Conservation (phyloP, 2,888 invertebrate species). For the Sycophila texana region DNA sequence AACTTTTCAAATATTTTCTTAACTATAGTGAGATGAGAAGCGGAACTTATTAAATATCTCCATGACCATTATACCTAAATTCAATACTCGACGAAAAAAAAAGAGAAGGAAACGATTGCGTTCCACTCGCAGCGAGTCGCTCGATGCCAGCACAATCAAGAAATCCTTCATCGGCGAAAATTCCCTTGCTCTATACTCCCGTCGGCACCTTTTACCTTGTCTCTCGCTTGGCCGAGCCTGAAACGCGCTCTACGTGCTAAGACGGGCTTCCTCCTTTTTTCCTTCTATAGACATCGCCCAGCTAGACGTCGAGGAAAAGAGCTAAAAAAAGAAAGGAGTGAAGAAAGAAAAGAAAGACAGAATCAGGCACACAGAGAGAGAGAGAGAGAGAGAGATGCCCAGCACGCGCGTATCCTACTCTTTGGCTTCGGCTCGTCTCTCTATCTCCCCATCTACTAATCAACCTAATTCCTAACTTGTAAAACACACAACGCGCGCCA, state of each 20-base stretch:
- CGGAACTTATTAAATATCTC: no score
- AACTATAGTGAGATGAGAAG: no score
- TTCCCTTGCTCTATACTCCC: not conserved
- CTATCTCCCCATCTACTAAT: constrained; percentile 66
- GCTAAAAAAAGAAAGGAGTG: not conserved
- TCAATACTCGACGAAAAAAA: no score
- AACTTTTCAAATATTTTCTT: no score
- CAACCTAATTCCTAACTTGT: constrained; percentile 76
- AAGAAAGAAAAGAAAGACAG: no score
- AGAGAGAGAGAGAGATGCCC: not conserved
- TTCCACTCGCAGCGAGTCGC: no score
- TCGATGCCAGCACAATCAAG: constrained; percentile 13
- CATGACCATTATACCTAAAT: no score
- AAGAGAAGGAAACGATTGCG: no score
- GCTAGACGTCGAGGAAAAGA: not conserved
- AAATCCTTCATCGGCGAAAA: constrained; percentile 17
- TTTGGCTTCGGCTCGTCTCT: constrained; percentile 25
- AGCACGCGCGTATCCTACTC: constrained; percentile 37
- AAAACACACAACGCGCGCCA: constrained; percentile 73
- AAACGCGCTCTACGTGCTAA: constrained; percentile 63
- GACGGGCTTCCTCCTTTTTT: constrained; percentile 44
- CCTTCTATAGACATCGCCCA: not conserved
- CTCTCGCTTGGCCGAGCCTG: constrained; percentile 62
- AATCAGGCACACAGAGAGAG: not conserved
- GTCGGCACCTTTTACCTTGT: not conserved